Conservation (phyloP, 2,888 invertebrate species). For the Drosophila neotestacea region DNA sequence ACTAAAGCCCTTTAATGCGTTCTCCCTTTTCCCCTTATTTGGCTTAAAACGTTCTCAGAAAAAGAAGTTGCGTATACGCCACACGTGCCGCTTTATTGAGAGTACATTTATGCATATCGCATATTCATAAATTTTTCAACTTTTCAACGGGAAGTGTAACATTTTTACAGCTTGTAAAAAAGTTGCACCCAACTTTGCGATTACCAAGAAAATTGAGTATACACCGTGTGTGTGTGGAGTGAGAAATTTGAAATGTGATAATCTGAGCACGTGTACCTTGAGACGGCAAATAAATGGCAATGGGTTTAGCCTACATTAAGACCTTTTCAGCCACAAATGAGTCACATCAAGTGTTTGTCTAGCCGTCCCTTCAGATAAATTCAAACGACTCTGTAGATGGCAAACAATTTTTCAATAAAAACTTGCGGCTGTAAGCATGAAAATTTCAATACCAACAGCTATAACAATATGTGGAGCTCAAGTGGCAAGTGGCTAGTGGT, state of each 20-base stretch:
- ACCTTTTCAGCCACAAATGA: constrained; percentile 48
- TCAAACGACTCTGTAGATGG: constrained; percentile 39
- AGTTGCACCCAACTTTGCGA: constrained; percentile 27
- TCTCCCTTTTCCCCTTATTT: background rate
- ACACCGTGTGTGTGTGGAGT: background rate
- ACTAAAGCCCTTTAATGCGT: constrained; percentile 21
- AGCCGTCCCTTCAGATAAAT: constrained; percentile 41
- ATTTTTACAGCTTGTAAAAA: constrained; percentile 35
- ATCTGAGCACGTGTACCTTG: constrained; percentile 28
- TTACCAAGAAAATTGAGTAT: constrained; percentile 27
- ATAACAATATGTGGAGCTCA: constrained; percentile 27
- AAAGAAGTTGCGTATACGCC: constrained; percentile 49
- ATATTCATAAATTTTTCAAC: constrained; percentile 43
- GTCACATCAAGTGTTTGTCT: constrained; percentile 58
- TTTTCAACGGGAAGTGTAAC: constrained; percentile 42
- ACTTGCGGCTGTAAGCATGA: constrained; percentile 17
- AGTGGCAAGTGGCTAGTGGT: constrained; percentile 5
- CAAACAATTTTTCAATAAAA: constrained; percentile 52
- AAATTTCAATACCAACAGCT: constrained; percentile 18
- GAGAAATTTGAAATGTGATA: constrained; percentile 22
- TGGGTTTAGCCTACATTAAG: constrained; percentile 34
- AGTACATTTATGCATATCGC: constrained; percentile 13
- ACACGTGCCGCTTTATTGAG: constrained; percentile 38
- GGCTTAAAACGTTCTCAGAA: constrained; percentile 10
- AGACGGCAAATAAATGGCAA: constrained; percentile 41